Conservation (phyloP, 2,797 vertebrate species). For the Helicolenus hilgendorfi region DNA sequence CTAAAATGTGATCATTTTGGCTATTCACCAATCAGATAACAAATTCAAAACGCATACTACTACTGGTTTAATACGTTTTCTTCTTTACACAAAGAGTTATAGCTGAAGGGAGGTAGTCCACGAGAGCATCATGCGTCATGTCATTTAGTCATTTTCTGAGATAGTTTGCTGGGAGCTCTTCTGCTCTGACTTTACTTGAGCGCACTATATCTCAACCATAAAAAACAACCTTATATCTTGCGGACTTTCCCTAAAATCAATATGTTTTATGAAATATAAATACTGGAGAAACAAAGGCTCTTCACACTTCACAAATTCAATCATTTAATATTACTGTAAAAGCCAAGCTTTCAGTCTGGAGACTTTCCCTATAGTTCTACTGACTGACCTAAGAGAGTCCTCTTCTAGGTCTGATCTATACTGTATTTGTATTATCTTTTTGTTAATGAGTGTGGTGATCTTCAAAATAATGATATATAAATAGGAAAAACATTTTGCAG, state of each 20-base stretch:
- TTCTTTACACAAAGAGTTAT: not conserved
- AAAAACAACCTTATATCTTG: not conserved
- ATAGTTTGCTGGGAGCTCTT: not conserved
- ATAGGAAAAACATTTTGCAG: not conserved
- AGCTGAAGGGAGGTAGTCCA: not conserved
- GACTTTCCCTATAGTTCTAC: not conserved
- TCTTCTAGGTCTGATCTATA: not conserved
- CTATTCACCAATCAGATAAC: constrained; percentile 14
- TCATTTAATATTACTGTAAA: not conserved
- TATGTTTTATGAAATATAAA: not conserved
- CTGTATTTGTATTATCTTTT: not conserved
- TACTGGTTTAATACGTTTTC: too few species aligned
- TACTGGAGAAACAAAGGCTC: not conserved
- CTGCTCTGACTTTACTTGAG: not conserved
- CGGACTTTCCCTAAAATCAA: not conserved
- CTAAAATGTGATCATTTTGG: constrained; percentile 11
- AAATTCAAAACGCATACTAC: too few species aligned
- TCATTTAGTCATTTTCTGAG: constrained; percentile 20
- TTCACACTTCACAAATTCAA: not conserved
- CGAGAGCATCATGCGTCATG: not conserved
- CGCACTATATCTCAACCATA: not conserved
- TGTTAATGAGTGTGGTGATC: not conserved
- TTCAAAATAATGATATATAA: not conserved
- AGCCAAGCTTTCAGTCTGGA: not conserved
- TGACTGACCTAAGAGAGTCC: not conserved